A percentile compares a stretch with the other conserved stretches of the same genome.
These are phyloP conservation scores for Isichthys henryi DNA, from an alignment of 2,113 vertebrate genomes.

Conservation along the genomic window DNA sequence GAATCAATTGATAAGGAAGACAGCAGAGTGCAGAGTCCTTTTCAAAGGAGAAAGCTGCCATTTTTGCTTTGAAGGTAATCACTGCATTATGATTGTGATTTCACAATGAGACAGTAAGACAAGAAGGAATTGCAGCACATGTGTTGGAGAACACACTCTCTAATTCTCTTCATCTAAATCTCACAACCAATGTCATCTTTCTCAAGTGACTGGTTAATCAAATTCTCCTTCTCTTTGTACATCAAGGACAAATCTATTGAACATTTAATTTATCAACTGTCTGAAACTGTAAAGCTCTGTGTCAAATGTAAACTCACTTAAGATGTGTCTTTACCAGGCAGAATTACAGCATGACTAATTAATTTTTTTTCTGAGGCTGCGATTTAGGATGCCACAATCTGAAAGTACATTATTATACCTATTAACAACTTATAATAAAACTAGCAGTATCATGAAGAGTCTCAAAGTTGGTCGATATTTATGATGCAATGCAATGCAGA, in stretches of 20 bases:
- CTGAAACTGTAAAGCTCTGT: neutral
- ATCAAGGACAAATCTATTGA: neutral
- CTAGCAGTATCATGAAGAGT: neutral
- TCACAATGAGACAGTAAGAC: neutral
- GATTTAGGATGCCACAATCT: neutral
- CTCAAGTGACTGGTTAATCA: constrained; percentile 12
- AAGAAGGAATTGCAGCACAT: neutral
- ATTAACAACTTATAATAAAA: neutral
- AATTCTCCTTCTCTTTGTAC: neutral
- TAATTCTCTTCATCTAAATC: neutral
- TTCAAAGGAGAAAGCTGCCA: neutral
- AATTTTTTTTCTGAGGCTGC: neutral
- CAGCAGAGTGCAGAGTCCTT: neutral
- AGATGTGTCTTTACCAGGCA: neutral
- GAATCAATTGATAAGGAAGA: neutral
- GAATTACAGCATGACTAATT: neutral
- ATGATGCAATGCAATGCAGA: neutral
- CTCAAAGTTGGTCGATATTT: neutral
- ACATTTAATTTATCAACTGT: neutral
- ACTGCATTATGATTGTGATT: neutral
- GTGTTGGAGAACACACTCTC: neutral
- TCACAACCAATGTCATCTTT: neutral
- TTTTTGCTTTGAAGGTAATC: neutral
- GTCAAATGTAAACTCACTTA: neutral
- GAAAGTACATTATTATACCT: neutral